Evolutionary conservation across 35 echinoderm and acorn worm genomes (phyloP), one percentile per base, ranked within the genome.

Genomic region (Nesometra sesokonis): DNA sequence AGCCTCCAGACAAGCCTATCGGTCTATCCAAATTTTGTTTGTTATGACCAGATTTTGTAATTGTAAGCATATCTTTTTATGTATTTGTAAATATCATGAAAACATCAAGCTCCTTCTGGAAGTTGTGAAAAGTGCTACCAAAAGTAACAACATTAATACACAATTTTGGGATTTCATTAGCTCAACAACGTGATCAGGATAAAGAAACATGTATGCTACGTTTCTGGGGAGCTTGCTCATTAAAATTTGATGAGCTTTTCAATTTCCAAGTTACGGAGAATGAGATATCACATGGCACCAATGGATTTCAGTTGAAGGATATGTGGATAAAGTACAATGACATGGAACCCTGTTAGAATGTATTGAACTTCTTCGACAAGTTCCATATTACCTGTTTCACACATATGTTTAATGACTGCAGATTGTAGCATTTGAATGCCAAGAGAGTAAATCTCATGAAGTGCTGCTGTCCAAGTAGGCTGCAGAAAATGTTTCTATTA

Each of bases 401-500:
- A 88, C 86, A 35, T 88, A 79, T 46, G 79, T 88, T 1, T 84
- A 87, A 31, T 17, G 86, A 29, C 84, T 81, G 30, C 86, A 88
- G 39, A 88, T 81, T 35, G 36, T 34, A 34, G 46, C 86, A 32
- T 92, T 92, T 35, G 86, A 92, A 43, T n/a, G 17, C n/a, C 37
- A 92, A 35, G 85, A 92, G 78, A 4, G 33, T 5, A 88, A 84
- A 77, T 78, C 77, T 0, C 27, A 79, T 43, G 47, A 31, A 29
- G 81, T 81, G 67, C 79, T 84, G 90, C 88, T 29, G 15, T 92
- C 3, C 81, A 87, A 77, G 81, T 92, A 0, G 91, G 88, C 77
- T 88, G 86, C 86, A 29, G 82, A 92, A 84, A 91, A 87, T 30
- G 87, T 46, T 37, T 19, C 90, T 5, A 57, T 67, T 34, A 76